Evolutionary conservation across 2,113 vertebrate genomes (phyloP), one percentile per base, ranked within the genome.

Genomic region (Aythya baeri): DNA sequence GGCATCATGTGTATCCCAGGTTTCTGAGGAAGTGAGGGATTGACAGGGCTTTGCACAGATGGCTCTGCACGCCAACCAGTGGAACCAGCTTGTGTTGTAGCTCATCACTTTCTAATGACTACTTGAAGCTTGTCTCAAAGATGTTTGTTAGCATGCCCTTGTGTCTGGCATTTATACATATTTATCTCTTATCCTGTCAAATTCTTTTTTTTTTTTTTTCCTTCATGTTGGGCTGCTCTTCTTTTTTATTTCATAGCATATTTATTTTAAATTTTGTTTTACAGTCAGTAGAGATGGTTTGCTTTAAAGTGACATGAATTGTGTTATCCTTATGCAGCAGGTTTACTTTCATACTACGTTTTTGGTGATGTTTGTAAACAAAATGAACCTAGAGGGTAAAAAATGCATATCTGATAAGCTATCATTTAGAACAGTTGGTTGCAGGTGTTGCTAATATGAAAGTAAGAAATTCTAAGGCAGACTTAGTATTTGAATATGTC

Each of bases 391-490:
- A 29, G 57, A 89, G 55, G 41, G 38, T 78, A 44, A 91, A 93
- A 81, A 91, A 54, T 6, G 11, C 7, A 3, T 83, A n/a, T 52
- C 41, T 86, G 77, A 80, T 80, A 92, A 91, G 77, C 31, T 92
- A 13, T 86, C 12, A 17, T 73, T 91, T 89, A 62, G 55, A 95
- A 79, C 65, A 86, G 80, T 68, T 93, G 41, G 41, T 74, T 93
- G 57, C 36, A 34, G 63, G 25, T 52, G 34, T 82, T 92, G 52
- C 63, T 93, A 72, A 78, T 83, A 86, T 6, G 32, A 85, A 89
- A 93, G 65, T 59, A 63, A 83, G 17, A 67, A 83, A 88, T 82
- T 95, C 61, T 77, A 79, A 85, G 70, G 65, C 68, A 88, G 74
- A 34, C 29, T 88, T 91, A 71, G 50, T 92, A 80, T 62, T 67